Evolutionary conservation across 2,113 vertebrate genomes (phyloP).

Genomic region (Irena cyanogastra): DNA sequence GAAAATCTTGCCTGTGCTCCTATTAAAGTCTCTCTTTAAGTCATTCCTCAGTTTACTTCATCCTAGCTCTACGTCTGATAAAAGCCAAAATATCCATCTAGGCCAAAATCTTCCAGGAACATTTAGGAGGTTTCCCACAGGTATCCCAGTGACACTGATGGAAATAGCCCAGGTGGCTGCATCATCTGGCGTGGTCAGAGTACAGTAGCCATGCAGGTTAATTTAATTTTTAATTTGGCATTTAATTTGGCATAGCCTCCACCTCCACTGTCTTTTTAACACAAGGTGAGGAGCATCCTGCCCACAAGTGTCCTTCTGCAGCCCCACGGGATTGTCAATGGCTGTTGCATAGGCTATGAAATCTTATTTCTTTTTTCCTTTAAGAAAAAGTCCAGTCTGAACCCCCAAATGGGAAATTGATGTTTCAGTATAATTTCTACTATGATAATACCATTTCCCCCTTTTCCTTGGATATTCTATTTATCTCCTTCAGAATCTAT

Average conservation of each 20-base stretch:
- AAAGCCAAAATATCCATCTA: neutral
- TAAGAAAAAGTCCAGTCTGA: neutral
- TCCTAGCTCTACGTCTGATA: neutral
- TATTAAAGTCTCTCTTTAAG: neutral
- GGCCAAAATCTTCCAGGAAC: neutral
- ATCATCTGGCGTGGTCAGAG: neutral
- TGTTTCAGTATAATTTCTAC: neutral
- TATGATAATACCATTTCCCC: neutral
- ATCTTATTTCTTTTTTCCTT: neutral
- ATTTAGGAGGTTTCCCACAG: neutral
- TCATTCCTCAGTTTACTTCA: neutral
- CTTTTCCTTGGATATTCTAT: neutral
- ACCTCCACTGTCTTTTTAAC: neutral
- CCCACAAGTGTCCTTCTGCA: neutral
- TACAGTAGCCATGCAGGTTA: neutral
- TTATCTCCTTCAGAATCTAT: neutral
- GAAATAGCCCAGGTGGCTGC: neutral
- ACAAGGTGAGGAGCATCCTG: neutral
- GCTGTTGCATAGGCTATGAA: neutral
- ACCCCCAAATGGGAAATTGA: neutral
- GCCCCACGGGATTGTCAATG: neutral
- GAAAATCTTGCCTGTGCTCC: neutral
- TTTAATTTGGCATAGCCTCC: neutral
- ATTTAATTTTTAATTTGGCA: too few relatives aligned
- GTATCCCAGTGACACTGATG: neutral